Evolutionary conservation across 1,140 invertebrate genomes (phyloP).

Genomic region (Drosophila pachea): DNA sequence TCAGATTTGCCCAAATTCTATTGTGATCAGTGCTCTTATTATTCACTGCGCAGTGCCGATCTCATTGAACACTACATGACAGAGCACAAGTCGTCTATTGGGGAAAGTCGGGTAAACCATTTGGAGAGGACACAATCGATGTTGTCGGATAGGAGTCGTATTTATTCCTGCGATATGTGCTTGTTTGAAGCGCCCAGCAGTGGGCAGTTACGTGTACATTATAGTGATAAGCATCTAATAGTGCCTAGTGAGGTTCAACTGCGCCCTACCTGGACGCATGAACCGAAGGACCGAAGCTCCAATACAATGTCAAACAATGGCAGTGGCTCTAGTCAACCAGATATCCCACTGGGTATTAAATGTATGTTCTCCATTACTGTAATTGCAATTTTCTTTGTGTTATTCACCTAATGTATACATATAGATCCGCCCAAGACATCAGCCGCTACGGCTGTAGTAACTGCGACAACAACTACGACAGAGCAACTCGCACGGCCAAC

Average conservation of each 20-base stretch:
- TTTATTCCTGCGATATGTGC: conserved; percentile 68
- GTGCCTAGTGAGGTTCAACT: conserved; percentile 63
- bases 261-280: conserved; percentile 52
- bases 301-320: conserved; percentile 5
- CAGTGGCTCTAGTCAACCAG: background rate
- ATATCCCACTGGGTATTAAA: conserved; percentile 54
- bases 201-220: conserved; percentile 47
- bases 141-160: conserved; percentile 20
- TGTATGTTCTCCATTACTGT: conserved; percentile 26
- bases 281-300: background rate
- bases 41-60: conserved; percentile 64
- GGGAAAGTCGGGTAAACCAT: conserved; percentile 3
- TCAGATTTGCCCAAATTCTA: conserved; percentile 73
- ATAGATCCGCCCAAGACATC: conserved; percentile 33
- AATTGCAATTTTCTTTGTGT: background rate
- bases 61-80: conserved; percentile 63
- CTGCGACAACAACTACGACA: conserved; percentile 10
- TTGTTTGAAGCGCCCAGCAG: conserved; percentile 55
- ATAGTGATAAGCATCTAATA: conserved; percentile 50
- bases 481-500: conserved; percentile 19
- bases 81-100: conserved; percentile 41
- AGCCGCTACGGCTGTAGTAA: conserved; percentile 8
- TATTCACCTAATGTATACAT: conserved; percentile 1
- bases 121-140: background rate
- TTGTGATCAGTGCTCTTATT: conserved; percentile 67